These are phyloP conservation scores for Drosophila funebris DNA, from an alignment of 1,140 invertebrate species.

Conservation along the genomic window DNA sequence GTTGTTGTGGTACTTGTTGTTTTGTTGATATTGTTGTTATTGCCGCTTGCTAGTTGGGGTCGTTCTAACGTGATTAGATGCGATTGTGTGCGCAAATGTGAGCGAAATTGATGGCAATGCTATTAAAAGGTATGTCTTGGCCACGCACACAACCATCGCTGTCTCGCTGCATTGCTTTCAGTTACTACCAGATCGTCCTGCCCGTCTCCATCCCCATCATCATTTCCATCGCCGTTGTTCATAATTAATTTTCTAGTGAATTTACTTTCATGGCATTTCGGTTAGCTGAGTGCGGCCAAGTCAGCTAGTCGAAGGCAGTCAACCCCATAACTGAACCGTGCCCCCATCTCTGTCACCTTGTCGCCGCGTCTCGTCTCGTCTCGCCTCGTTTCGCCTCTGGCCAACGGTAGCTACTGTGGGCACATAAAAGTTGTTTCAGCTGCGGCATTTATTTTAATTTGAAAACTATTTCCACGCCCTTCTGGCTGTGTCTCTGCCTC, in stretches of 20 bases:
- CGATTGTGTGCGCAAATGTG: slow-evolving; percentile 80
- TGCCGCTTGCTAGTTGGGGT: slow-evolving; percentile 45
- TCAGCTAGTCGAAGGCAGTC: slow-evolving; percentile 1
- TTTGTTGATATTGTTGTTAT: slow-evolving; percentile 40
- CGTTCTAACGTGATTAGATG: slow-evolving; percentile 78
- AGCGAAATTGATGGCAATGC: slow-evolving; percentile 81
- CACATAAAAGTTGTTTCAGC: slow-evolving; percentile 78
- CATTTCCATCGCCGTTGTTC: slow-evolving; percentile 53
- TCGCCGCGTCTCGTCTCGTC: not conserved
- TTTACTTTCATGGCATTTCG: slow-evolving; percentile 79
- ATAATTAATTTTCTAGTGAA: slow-evolving; percentile 83
- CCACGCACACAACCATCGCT: slow-evolving; percentile 2
- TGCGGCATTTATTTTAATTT: slow-evolving; percentile 81
- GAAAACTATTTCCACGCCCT: slow-evolving; percentile 73
- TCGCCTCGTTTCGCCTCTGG: not conserved
- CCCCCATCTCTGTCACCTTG: not conserved
- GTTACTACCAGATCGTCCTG: not conserved
- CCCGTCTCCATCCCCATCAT: slow-evolving; percentile 24
- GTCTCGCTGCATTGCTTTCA: slow-evolving; percentile 65
- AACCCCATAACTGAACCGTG: slow-evolving; percentile 5
- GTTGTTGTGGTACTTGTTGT: not conserved
- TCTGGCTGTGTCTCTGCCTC: not conserved
- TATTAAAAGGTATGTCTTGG: slow-evolving; percentile 74
- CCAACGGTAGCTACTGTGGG: slow-evolving; percentile 35
- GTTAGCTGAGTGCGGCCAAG: slow-evolving; percentile 59